Percentiles rank a stretch among this genome's conserved stretches.
Conservation (phyloP, 2,888 invertebrate species). For the Ferrisia virgata region DNA sequence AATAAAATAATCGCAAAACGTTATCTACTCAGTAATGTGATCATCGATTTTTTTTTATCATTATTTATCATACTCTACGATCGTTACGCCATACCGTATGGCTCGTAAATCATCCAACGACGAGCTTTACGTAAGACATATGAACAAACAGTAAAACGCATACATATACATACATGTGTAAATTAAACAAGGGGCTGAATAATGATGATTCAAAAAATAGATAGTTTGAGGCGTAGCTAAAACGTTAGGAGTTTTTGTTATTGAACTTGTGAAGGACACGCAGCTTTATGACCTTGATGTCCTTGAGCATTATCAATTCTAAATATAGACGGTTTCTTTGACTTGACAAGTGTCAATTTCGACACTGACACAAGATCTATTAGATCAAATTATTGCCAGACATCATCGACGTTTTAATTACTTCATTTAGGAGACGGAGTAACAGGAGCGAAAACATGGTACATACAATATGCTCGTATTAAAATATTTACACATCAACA, state of each 20-base stretch:
- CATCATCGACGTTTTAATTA: too few species aligned
- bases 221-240: neutral
- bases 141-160: too few species aligned
- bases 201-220: neutral
- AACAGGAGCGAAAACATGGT: neutral
- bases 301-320: neutral
- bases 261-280: neutral
- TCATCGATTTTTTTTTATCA: neutral
- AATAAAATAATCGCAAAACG: too few species aligned
- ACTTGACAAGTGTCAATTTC: too few species aligned
- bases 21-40: too few species aligned
- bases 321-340: neutral
- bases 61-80: neutral
- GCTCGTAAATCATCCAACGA: neutral
- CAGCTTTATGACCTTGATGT: neutral
- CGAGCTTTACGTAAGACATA: neutral
- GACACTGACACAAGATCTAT: too few species aligned
- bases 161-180: neutral
- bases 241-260: neutral
- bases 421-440: too few species aligned
- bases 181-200: neutral
- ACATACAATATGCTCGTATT: neutral
- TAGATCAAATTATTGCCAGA: too few species aligned
- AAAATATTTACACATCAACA: neutral
- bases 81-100: too few species aligned